Base-by-base conservation (phyloP, 2,797 vertebrate genomes). In the Syngnathus rostellatus region DNA sequence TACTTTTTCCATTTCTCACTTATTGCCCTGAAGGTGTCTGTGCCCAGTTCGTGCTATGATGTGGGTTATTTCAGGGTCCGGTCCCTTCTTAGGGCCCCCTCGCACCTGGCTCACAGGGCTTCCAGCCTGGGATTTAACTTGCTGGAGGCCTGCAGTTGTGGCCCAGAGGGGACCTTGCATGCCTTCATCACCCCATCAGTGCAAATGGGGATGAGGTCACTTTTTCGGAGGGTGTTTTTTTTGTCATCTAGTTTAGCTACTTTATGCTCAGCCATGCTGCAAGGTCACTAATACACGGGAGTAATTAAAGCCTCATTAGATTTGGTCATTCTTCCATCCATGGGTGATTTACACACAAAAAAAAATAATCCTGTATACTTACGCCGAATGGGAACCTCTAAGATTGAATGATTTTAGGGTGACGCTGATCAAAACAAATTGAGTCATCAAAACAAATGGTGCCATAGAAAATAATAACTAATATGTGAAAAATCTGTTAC, bases 101-200 rank as follows among this genome's bases (percentile, higher is more conserved):
- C 81, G 82, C 86, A 86, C 87, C 84, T 85, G 87, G 85, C 77
- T 85, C 68, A 3, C 66, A 81, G 77, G 71, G 71, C 79, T 83
- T 81, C 70, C 76, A 85, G 81, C 72, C 68, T 69, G 70, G 74
- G 68, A 73, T 66, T 71, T 69, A 67, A 73, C 72, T 83, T 79
- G 68, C 78, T 54, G 51, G 82, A 85, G 77, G 71, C 71, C 60
- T 68, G 70, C 1, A 8, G 71, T 78, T 72, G 69, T 72, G 68
- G 43, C 80, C 72, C 76, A 51, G 57, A 72, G 65, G 48, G 50
- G 38, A 21, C 19, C 75, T 75, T 81, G 75, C 80, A 62, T 61
- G 69, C 73, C 75, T 82, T 83, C 85, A 86, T 85, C 83, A 79
- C 72, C 71, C 75, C 74, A 81, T 82, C 82, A 78, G 69, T 70